Percentiles rank a stretch among this genome's conserved stretches.
Evolutionary conservation across 2,113 vertebrate species (phyloP).

Genomic region (Ictalurus punctatus): DNA sequence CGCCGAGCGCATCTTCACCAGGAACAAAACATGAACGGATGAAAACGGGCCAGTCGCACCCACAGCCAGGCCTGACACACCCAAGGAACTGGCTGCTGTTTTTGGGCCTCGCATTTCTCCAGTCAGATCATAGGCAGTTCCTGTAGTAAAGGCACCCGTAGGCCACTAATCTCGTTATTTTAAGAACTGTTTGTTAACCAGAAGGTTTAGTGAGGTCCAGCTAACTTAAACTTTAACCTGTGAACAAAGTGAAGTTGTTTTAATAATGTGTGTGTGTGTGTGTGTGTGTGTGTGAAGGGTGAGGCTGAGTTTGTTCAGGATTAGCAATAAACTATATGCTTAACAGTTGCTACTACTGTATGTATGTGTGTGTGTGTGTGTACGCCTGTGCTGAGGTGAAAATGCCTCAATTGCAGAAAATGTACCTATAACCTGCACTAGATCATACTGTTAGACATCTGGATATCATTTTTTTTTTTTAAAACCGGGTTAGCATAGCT

Average conservation of each 20-base stretch:
- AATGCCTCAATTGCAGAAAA: slow-evolving; percentile 54
- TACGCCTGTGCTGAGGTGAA: slow-evolving; percentile 29
- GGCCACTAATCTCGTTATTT: slow-evolving; percentile 59
- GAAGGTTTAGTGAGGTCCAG: slow-evolving; percentile 25
- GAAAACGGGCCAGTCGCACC: background rate
- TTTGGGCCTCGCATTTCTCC: slow-evolving; percentile 48
- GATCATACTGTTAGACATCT: slow-evolving; percentile 54
- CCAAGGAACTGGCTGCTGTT: slow-evolving; percentile 58
- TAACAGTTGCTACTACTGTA: slow-evolving; percentile 60
- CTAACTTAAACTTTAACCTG: slow-evolving; percentile 44
- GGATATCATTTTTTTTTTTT: background rate
- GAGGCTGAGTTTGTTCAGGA: slow-evolving; percentile 31
- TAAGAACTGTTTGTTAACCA: slow-evolving; percentile 52
- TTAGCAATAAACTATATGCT: slow-evolving; percentile 73
- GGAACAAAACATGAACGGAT: slow-evolving; percentile 82
- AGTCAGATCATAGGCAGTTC: slow-evolving; percentile 54
- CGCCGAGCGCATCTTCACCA: slow-evolving; percentile 85
- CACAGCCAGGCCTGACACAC: slow-evolving; percentile 38
- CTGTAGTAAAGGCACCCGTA: slow-evolving; percentile 47
- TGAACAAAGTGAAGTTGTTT: slow-evolving; percentile 48
- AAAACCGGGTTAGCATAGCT: slow-evolving; percentile 24
- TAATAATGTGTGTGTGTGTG: slow-evolving; percentile 48
- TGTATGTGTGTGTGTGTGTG: slow-evolving; percentile 42
- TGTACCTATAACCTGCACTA: slow-evolving; percentile 46
- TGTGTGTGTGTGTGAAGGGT: slow-evolving; percentile 16